Base-by-base conservation (phyloP, 1,140 invertebrate genomes). In the Cecropterus lyciades region DNA sequence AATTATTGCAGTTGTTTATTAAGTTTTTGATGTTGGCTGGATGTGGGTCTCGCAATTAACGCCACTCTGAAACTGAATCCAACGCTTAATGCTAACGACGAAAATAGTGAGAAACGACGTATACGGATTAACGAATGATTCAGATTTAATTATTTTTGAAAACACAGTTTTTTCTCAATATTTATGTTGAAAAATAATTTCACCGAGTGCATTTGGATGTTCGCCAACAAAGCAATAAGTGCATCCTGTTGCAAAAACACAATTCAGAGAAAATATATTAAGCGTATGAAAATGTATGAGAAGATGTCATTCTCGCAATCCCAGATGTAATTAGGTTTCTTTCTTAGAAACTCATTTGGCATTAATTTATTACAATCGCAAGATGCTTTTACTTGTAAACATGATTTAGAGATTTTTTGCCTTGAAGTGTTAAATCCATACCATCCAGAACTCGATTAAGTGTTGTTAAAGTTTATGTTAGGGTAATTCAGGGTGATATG, bases 161-260 rank as follows among this genome's bases (percentile, higher is more conserved):
- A 46, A 15, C 40, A 59, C 17, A 51, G 20, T 51, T 13, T 51
- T 13, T 27, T 0, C 0, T 13, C 20, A 1, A 30, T 10, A 46
- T 59, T 59, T 59, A 45, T 59, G 55, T n/a, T n/a, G n/a, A n/a
- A 11, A 57, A 59, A 46, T 10, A 16, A 46, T 46, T 46, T 46
- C 55, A 15, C 17, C 11, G 55, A 46, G 40, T 30, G 42, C 55
- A 24, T 46, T 59, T 59, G 55, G 40, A 59, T 1, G 43, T 13
- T 13, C 10, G 56, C 56, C 56, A 59, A 59, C 43, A 8, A 17
- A 20, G 55, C 42, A 57, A 57, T 57, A 59, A 59, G 56, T 59
- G 56, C 56, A 59, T 48, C 56, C 56, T 59, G 20, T 33, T 30
- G 56, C 56, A 59, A 59, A 48, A 59, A 59, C 56, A 59, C 16